Percentiles rank a stretch among this genome's conserved stretches.
phyloP scores from a whole-genome alignment of 1,140 invertebrate genomes.

The Cecropterus lyciades region DNA sequence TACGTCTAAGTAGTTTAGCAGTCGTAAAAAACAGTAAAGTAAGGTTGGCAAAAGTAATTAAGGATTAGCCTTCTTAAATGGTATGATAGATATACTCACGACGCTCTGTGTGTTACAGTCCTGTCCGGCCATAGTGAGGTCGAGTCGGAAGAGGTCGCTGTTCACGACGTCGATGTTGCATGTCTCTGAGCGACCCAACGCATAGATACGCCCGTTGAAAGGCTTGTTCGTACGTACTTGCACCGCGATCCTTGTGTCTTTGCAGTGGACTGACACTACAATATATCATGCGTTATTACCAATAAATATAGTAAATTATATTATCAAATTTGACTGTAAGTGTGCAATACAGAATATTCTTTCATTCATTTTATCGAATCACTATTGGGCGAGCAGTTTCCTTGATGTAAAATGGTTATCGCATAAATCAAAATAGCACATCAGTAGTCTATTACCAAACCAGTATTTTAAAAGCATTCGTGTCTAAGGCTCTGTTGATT shows the following conservation, averaged over 20 bases:
- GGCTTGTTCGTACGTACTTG: conserved; percentile 96
- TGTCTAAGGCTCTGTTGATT: too few relatives aligned
- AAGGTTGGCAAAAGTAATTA: too few relatives aligned
- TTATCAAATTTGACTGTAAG: too few relatives aligned
- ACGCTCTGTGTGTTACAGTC: conserved; percentile 97
- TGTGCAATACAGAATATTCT: too few relatives aligned
- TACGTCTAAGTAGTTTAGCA: too few relatives aligned
- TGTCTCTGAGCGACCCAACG: conserved; percentile 95
- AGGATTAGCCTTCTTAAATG: too few relatives aligned
- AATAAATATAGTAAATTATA: not conserved
- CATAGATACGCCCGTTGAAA: conserved; percentile 97
- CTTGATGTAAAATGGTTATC: not conserved
- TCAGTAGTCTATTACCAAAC: too few relatives aligned
- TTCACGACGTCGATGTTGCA: conserved; percentile 97
- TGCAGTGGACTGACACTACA: conserved; percentile 96
- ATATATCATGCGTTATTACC: conserved; percentile 39
- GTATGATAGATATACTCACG: conserved; percentile 87
- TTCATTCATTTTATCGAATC: too few relatives aligned
- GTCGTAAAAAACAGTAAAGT: too few relatives aligned
- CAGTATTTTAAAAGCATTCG: too few relatives aligned
- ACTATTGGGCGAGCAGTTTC: too few relatives aligned
- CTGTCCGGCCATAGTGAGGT: conserved; percentile 96
- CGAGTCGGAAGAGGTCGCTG: conserved; percentile 95
- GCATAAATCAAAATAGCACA: too few relatives aligned
- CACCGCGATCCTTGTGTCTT: conserved; percentile 96